Base-by-base conservation (phyloP, 2,888 invertebrate species). In the Drosophila cognata region DNA sequence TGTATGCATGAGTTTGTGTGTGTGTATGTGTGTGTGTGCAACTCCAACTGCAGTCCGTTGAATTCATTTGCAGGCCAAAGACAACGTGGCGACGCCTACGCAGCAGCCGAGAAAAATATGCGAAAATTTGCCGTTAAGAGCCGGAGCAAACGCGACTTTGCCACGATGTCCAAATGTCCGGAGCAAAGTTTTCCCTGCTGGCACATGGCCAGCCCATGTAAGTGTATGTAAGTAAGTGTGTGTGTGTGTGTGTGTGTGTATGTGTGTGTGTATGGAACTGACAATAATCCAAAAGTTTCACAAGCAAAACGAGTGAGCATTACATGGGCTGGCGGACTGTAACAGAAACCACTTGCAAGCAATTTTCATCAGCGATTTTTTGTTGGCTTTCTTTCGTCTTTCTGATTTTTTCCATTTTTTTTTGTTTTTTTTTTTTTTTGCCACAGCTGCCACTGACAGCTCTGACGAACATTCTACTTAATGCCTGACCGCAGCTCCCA, bases 231-330 rank as follows among this genome's bases (percentile, higher is more conserved):
- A 16, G 16, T 25, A 4, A 8, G 50, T 63, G 36, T 33, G 57
- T 61, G 48, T 70, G 48, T 46, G 51, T 57, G 36, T 56, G 57
- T 46, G 51, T 72, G 62, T 60, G 38, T 21, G 36, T 48, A 43
- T 61, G 60, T 56, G 52, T 51, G 50, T 51, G 62, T 61, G 69
- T 74, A 68, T 68, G 63, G 56, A 81, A 61, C 83, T 87, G 87
- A 87, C 89, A 87, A 87, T 87, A 89, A 87, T 89, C 88, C 88
- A 89, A 89, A 87, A 87, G 87, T 87, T 87, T 87, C 85, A 87
- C 86, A 89, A 87, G 89, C 85, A 79, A 87, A 86, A 89, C 85
- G 85, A 89, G 86, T 74, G 82, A 71, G 82, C 84, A 88, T 88
- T 88, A 85, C 85, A 84, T 71, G 83, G 68, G 74, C 75, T 71